Evolutionary conservation across 2,888 invertebrate genomes (phyloP).

Genomic region (Phoenoteleia sp.): DNA sequence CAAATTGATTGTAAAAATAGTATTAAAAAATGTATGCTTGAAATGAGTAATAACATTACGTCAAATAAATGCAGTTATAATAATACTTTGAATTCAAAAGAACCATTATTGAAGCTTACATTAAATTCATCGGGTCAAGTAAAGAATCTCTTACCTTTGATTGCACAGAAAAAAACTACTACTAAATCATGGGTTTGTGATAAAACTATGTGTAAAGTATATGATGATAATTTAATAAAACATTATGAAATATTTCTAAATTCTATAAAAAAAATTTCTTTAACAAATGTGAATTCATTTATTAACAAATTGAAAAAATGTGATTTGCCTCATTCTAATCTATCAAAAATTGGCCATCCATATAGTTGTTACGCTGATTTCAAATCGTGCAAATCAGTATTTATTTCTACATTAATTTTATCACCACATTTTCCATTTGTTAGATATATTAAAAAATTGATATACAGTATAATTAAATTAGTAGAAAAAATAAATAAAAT

Average conservation of each 20-base stretch:
- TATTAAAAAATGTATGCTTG: background rate
- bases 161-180: background rate
- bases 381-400: slow-evolving; percentile 57
- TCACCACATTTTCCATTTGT: background rate
- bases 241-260: background rate
- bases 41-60: background rate
- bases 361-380: slow-evolving; percentile 29
- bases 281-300: background rate
- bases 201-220: background rate
- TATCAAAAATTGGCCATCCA: slow-evolving; percentile 19
- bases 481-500: background rate
- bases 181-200: background rate
- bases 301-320: background rate
- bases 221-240: background rate
- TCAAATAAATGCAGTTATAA: background rate
- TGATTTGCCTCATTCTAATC: background rate
- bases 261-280: background rate
- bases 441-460: background rate
- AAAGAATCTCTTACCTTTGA: background rate
- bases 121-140: background rate
- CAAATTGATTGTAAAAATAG: background rate
- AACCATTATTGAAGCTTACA: background rate
- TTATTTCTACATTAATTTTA: slow-evolving; percentile 49
- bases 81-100: background rate
- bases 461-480: background rate